Conservation (phyloP, 1,140 invertebrate species). For the Cherax destructor region DNA sequence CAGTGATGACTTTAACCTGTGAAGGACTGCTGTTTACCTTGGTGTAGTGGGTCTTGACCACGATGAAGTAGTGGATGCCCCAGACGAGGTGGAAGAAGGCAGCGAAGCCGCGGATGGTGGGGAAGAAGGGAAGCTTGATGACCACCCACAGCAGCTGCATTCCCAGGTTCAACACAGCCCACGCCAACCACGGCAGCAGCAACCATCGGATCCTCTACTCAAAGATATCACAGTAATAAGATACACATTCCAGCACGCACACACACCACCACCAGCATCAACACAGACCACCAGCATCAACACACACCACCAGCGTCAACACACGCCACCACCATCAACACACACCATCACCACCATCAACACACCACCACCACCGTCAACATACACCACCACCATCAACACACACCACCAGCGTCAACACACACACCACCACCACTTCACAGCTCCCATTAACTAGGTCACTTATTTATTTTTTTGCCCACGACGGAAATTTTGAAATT, state of each 20-base stretch:
- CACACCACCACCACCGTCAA: not conserved
- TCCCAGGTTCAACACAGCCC: constrained; percentile 14
- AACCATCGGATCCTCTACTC: constrained; percentile 15
- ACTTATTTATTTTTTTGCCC: too few relatives aligned
- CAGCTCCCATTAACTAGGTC: too few relatives aligned
- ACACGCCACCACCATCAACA: too few relatives aligned
- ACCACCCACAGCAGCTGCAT: constrained; percentile 40
- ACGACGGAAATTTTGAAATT: too few relatives aligned
- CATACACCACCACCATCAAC: too few relatives aligned
- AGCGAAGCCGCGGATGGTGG: constrained; percentile 18
- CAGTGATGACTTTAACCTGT: too few relatives aligned
- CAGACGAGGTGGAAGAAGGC: constrained; percentile 41
- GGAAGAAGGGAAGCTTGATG: constrained; percentile 21
- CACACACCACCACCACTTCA: too few relatives aligned
- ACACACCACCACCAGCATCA: not conserved
- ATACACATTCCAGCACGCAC: not conserved
- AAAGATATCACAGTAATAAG: not conserved
- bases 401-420: too few relatives aligned
- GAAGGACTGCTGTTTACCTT: not conserved
- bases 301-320: too few relatives aligned
- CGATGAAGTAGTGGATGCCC: constrained; percentile 51
- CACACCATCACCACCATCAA: not conserved
- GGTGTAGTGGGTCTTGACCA: constrained; percentile 42
- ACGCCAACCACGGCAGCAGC: constrained; percentile 38
- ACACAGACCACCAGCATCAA: too few relatives aligned